Conservation (phyloP, 1,140 invertebrate species). For the Diachasmimorpha longicaudata region DNA sequence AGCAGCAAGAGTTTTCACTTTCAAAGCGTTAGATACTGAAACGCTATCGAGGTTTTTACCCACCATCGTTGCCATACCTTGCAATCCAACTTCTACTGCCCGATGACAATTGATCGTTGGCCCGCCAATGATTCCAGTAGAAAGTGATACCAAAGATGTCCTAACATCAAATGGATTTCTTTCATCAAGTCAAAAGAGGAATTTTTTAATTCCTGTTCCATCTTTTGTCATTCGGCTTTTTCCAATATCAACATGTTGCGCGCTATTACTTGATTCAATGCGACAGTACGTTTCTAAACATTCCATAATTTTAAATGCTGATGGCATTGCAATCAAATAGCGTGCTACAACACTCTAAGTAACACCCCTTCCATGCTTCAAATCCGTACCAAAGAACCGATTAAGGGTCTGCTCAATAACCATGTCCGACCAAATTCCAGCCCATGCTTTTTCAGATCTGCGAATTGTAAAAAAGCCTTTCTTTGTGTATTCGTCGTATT, state of each 20-base stretch:
- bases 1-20: slow-evolving; percentile 20
- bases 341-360: slow-evolving; percentile 7
- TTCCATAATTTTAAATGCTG: slow-evolving; percentile 6
- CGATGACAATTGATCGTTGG: slow-evolving; percentile 52
- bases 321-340: slow-evolving; percentile 5
- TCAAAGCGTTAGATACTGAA: slow-evolving; percentile 5
- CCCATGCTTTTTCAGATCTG: slow-evolving; percentile 7
- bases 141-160: slow-evolving; percentile 46
- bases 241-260: slow-evolving; percentile 56
- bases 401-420: slow-evolving; percentile 12
- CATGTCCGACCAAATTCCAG: slow-evolving; percentile 10
- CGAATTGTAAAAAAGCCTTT: slow-evolving; percentile 1
- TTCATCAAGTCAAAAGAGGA: slow-evolving; percentile 48
- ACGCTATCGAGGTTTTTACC: slow-evolving; percentile 22
- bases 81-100: slow-evolving; percentile 47
- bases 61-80: slow-evolving; percentile 23
- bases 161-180: slow-evolving; percentile 46
- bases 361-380: slow-evolving; percentile 9
- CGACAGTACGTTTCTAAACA: neutral
- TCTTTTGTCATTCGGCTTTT: slow-evolving; percentile 51
- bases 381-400: slow-evolving; percentile 15
- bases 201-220: slow-evolving; percentile 43
- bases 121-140: slow-evolving; percentile 48
- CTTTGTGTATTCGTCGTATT: slow-evolving; percentile 4
- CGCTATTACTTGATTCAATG: slow-evolving; percentile 9